These are phyloP conservation scores for Heliornis fulica DNA, from an alignment of 2,113 vertebrate species.

Conservation along the genomic window DNA sequence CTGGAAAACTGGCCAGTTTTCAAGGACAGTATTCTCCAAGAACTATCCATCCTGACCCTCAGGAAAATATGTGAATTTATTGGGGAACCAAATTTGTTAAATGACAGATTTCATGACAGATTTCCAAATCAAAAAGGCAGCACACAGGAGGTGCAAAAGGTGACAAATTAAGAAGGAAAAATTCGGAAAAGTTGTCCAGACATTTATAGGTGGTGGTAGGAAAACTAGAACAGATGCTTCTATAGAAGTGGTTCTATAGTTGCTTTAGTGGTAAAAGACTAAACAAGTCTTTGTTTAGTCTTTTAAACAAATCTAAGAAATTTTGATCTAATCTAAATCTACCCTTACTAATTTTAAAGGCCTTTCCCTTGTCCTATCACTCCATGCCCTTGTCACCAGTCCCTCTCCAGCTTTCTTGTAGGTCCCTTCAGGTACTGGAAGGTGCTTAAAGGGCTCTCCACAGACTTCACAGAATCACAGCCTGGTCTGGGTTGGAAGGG, in stretches of 20 bases:
- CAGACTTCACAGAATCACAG: no score
- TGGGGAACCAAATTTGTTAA: not conserved
- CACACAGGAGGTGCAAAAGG: not conserved
- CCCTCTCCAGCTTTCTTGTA: no score
- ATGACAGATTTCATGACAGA: not conserved
- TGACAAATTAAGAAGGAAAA: not conserved
- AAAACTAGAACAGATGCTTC: not conserved
- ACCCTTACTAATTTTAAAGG: no score
- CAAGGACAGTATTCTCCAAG: not conserved
- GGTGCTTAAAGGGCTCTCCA: no score
- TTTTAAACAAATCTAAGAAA: no score
- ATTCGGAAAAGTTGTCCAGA: not conserved
- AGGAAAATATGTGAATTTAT: not conserved
- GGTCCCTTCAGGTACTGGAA: no score
- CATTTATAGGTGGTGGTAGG: not conserved
- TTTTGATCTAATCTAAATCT: no score
- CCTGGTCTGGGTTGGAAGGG: no score
- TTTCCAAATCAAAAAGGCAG: not conserved
- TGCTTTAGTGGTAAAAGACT: not conserved
- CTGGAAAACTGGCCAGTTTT: not conserved
- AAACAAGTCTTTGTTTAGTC: no score
- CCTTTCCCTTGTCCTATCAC: no score
- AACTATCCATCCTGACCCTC: not conserved
- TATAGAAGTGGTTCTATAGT: no score
- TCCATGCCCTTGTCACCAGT: no score